Base-by-base conservation (phyloP, 1,140 invertebrate genomes). In the Diorhabda elongata region DNA sequence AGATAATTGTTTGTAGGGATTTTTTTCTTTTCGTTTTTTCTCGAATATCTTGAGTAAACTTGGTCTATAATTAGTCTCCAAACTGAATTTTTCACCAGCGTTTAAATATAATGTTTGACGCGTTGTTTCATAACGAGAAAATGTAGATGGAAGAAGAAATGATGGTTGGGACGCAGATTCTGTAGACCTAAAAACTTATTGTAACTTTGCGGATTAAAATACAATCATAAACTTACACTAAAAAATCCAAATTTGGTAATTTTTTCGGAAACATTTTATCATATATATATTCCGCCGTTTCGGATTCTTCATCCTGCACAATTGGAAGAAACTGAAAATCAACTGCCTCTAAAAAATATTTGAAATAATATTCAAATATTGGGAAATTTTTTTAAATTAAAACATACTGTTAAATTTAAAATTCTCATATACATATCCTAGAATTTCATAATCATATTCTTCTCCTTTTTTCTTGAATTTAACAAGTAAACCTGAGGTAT, bases 321-420 rank as follows among this genome's bases (percentile, higher is more conserved):
- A 95, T 84, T 42, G 96, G 94, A 58, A 97, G 80, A 81, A 91
- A 97, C 83, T 97, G 95, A 81, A 95, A 97, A 82, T 98, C 96
- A 81, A 88, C 91, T 68, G 97, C 82, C 76, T 86, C 93, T 94
- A 74, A 73, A 87, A 75, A 72, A 69, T 26, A 26, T 26, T 26
- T 26, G 26, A 26, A 26, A 26, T 26, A 56, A 58, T 58, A n/a
- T 3, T n/a, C 4, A 58, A 4, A 58, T n/a, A 58, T 58, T 5
- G 7, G 7, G n/a, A 58, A 58, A 58, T n/a, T 7, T 5, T 58
- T 58, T 26, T 26, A 26, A 26, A 58, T 42, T 85, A 26, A 26
- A 26, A 26, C 82, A 84, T 87, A 92, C 92, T 87, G 75, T 87
- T 87, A 84, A 94, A 95, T 79, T 85, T 88, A 79, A 91, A 92